These are phyloP conservation scores for Alcis repandata DNA, from an alignment of 2,888 invertebrate species.

Conservation along the genomic window DNA sequence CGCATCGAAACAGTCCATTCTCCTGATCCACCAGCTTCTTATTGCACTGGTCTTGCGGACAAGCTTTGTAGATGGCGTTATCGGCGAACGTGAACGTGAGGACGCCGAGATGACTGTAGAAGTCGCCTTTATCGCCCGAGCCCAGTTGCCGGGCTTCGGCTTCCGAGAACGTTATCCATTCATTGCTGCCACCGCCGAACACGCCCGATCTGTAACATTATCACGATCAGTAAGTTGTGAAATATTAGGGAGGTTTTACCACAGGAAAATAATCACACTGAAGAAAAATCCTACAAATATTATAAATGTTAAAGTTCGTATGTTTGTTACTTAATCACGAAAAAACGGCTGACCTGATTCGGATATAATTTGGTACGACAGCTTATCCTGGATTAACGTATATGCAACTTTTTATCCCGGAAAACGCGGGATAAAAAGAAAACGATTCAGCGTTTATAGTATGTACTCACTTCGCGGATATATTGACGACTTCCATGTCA, in stretches of 20 bases:
- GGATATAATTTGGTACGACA: too few relatives aligned
- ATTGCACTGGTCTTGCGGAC: conserved; percentile 95
- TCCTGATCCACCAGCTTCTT: conserved; percentile 97
- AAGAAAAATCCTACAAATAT: too few relatives aligned
- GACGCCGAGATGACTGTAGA: conserved; percentile 92
- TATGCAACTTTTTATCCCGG: too few relatives aligned
- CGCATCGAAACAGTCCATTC: conserved; percentile 96
- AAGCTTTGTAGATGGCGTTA: conserved; percentile 96
- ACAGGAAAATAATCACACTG: too few relatives aligned
- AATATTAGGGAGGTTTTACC: too few relatives aligned
- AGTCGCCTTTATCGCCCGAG: conserved; percentile 92
- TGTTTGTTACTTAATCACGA: too few relatives aligned
- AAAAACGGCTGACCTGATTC: too few relatives aligned
- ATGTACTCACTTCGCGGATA: conserved; percentile 88
- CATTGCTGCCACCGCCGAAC: conserved; percentile 82
- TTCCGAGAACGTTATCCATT: conserved; percentile 93
- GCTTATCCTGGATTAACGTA: too few relatives aligned
- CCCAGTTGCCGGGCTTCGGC: conserved; percentile 90
- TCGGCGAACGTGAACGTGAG: conserved; percentile 92
- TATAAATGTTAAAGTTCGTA: too few relatives aligned
- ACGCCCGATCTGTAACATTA: conserved; percentile 70
- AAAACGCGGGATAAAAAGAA: too few relatives aligned
- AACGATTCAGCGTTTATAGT: too few relatives aligned
- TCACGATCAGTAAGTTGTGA: too few relatives aligned
- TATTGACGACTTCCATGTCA: conserved; percentile 86